Evolutionary conservation across 2,113 vertebrate genomes (phyloP).

Genomic region (Oryzias javanicus): DNA sequence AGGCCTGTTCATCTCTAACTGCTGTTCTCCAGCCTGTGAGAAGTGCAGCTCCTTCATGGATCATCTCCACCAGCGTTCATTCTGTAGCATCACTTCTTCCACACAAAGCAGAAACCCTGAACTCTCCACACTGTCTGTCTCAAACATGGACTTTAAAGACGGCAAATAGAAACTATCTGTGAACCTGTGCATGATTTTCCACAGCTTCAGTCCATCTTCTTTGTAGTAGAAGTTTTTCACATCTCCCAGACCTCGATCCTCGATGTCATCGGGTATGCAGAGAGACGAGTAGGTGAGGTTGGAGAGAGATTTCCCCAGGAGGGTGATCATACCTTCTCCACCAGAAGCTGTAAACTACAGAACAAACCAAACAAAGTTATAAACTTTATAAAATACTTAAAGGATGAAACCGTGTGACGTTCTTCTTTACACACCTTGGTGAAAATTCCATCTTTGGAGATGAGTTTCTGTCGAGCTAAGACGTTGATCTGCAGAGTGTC

Average conservation of each 20-base stretch:
- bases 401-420: not conserved
- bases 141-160: too few relatives aligned
- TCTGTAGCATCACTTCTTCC: too few relatives aligned
- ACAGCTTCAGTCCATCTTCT: slow-evolving; percentile 80
- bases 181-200: slow-evolving; percentile 77
- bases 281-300: slow-evolving; percentile 73
- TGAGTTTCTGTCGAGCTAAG: slow-evolving; percentile 42
- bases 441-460: slow-evolving; percentile 43
- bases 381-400: not conserved
- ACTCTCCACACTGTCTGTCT: too few relatives aligned
- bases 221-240: slow-evolving; percentile 79
- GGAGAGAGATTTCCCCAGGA: slow-evolving; percentile 42
- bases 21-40: too few relatives aligned
- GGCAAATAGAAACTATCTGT: not conserved
- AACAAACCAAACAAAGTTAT: not conserved
- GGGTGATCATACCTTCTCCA: slow-evolving; percentile 7
- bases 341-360: slow-evolving; percentile 50
- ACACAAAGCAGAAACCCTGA: too few relatives aligned
- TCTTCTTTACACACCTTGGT: slow-evolving; percentile 22
- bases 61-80: too few relatives aligned
- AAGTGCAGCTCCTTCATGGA: too few relatives aligned
- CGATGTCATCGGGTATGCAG: slow-evolving; percentile 78
- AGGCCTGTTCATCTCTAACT: not conserved
- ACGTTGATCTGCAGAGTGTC: slow-evolving; percentile 66
- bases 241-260: slow-evolving; percentile 51